Conservation (phyloP, 1,140 invertebrate genomes). For the Drosophila teissieri region DNA sequence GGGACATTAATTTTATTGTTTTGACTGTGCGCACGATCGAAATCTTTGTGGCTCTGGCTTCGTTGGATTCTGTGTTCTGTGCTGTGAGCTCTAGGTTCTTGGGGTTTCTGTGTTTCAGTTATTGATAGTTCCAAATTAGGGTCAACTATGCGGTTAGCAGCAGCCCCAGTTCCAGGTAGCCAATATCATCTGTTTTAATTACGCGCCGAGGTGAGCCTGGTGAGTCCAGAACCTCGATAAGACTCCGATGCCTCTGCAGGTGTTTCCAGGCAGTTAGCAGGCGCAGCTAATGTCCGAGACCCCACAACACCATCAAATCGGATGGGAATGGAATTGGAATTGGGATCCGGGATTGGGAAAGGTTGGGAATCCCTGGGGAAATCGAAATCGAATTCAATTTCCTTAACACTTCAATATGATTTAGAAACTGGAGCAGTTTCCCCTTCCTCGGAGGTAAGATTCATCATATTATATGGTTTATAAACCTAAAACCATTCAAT, state of each 20-base stretch:
- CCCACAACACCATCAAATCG: conserved; percentile 5
- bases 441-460: too few species aligned
- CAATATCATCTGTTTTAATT: conserved; percentile 74
- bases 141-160: conserved; percentile 67
- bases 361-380: conserved; percentile 6
- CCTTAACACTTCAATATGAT: conserved; percentile 21
- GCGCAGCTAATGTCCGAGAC: conserved; percentile 53
- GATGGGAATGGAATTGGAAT: too few species aligned
- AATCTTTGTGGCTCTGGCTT: conserved; percentile 42
- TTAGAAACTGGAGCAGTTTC: not conserved
- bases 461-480: too few species aligned
- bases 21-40: conserved; percentile 71
- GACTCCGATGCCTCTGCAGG: conserved; percentile 58
- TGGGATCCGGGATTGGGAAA: not conserved
- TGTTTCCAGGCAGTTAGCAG: conserved; percentile 71
- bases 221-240: conserved; percentile 22
- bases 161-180: conserved; percentile 40
- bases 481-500: not conserved
- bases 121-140: conserved; percentile 78
- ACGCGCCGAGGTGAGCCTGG: conserved; percentile 32
- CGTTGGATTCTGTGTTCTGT: not conserved
- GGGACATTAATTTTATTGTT: conserved; percentile 82
- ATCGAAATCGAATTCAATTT: conserved; percentile 42
- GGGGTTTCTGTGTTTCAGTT: conserved; percentile 38
- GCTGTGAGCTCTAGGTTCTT: not conserved